Base-by-base conservation (phyloP, 2,797 vertebrate species). In the Mus caroli region DNA sequence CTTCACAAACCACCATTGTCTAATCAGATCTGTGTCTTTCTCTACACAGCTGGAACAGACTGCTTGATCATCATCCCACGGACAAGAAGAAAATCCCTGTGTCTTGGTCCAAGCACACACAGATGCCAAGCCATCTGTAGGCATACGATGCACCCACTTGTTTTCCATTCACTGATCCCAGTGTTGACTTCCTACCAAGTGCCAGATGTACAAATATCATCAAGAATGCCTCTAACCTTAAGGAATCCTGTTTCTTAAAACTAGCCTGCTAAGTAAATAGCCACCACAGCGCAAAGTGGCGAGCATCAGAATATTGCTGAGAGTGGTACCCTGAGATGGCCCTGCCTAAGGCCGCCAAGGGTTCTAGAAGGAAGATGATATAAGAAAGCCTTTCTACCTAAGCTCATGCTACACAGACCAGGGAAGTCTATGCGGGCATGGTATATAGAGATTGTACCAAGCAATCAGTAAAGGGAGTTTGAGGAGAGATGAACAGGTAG, bases 121-220 rank as follows among this genome's bases (percentile, higher is more conserved):
- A 43, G 34, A n/a, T 56, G 37, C 58, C 4, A 12, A 64, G 15
- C 34, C 22, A 64, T 22, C 69, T 22, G 5, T 6, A 87, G 40
- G 50, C 1, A 0, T 0, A 31, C 3, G 22, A 19, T 10, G 1
- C 10, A 37, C 6, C 60, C 26, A 13, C 12, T 89, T 17, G n/a
- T 11, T 13, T 79, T 67, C 79, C 34, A 89, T 31, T 28, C 52
- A 82, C 12, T 34, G 52, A 88, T 76, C 24, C 73, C 43, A 76
- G n/a, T 31, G 20, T 2, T 58, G 43, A 73, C 26, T 40, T 37
- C 73, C 58, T 73, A 82, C 50, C 22, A 50, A 60, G 22, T 71
- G 50, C 28, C 28, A 67, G 54, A 46, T 12, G 9, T 13, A 83
- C 31, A 46, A 69, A 71, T 26, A 28, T 67, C 94, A 94, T 10